phyloP scores from a whole-genome alignment of 2,113 vertebrate genomes.

The Caranx melampygus region DNA sequence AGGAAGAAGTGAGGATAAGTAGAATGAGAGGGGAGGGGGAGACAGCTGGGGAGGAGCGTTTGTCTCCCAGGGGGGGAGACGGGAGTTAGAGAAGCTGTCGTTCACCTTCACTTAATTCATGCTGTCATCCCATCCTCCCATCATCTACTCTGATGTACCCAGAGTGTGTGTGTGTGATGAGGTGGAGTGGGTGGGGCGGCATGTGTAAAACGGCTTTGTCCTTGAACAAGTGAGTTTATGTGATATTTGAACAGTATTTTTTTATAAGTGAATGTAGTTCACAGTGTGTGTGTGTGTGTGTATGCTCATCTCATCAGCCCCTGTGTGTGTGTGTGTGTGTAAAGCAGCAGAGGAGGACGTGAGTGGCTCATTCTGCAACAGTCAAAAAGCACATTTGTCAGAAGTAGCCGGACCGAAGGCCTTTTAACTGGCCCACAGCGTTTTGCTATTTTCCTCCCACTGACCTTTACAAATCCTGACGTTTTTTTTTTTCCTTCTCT shows the following conservation, averaged over 20 bases:
- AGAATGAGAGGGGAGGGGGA: slow-evolving; percentile 54
- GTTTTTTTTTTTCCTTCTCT: slow-evolving; percentile 24
- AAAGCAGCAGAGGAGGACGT: not conserved
- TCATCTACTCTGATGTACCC: slow-evolving; percentile 61
- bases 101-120: slow-evolving; percentile 87
- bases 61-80: slow-evolving; percentile 56
- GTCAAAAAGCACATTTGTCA: slow-evolving; percentile 66
- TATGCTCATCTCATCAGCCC: not conserved
- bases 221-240: slow-evolving; percentile 62
- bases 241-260: slow-evolving; percentile 50
- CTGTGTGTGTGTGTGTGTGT: not conserved
- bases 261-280: slow-evolving; percentile 41
- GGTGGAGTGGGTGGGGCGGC: slow-evolving; percentile 1
- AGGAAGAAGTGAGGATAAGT: slow-evolving; percentile 56
- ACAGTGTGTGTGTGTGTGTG: slow-evolving; percentile 1
- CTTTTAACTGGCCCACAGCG: slow-evolving; percentile 56
- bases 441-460: slow-evolving; percentile 60
- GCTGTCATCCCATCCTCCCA: slow-evolving; percentile 71
- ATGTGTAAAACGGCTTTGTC: slow-evolving; percentile 49
- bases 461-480: slow-evolving; percentile 76
- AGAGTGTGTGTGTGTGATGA: slow-evolving; percentile 35
- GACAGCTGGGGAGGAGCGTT: slow-evolving; percentile 57
- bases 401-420: slow-evolving; percentile 39
- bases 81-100: slow-evolving; percentile 83
- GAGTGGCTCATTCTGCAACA: slow-evolving; percentile 31